Conservation (phyloP, 2,113 vertebrate species). For the Tautogolabrus adspersus region DNA sequence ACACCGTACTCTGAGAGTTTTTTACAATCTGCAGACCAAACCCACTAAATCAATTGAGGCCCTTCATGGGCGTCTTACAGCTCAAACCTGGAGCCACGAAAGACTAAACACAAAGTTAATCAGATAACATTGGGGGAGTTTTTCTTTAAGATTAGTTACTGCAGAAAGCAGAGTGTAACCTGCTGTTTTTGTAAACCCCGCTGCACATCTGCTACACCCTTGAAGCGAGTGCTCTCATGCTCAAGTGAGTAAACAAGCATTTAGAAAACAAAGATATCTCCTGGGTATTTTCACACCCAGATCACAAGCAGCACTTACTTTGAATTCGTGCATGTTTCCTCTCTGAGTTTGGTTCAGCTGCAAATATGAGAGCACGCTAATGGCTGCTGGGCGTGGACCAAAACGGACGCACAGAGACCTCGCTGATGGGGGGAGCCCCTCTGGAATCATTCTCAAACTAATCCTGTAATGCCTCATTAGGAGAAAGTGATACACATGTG, state of each 20-base stretch:
- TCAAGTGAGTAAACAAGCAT: slow-evolving; percentile 19
- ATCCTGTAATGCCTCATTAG: slow-evolving; percentile 32
- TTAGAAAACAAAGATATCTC: slow-evolving; percentile 31
- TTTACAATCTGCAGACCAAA: background rate
- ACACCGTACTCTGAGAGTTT: background rate
- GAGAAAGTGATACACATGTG: slow-evolving; percentile 8
- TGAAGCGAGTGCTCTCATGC: background rate
- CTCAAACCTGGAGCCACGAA: background rate
- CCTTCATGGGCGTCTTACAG: no score
- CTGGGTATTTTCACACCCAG: slow-evolving; percentile 33
- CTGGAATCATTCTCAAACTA: background rate
- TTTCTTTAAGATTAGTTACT: background rate
- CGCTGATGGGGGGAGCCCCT: background rate
- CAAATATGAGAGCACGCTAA: slow-evolving; percentile 8
- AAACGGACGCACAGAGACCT: slow-evolving; percentile 11
- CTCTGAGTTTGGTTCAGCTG: slow-evolving; percentile 5
- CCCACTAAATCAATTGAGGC: background rate
- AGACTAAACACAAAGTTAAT: background rate
- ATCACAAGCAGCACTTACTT: slow-evolving; percentile 28
- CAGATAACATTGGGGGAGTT: background rate
- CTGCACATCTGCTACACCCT: slow-evolving; percentile 5
- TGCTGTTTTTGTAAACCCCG: background rate
- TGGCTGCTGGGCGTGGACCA: slow-evolving; percentile 36
- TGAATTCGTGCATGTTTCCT: slow-evolving; percentile 13
- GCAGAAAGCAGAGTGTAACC: background rate